Evolutionary conservation across 2,797 vertebrate species (phyloP), one percentile per base, ranked within the genome.

Genomic region (Capromys pilorides): DNA sequence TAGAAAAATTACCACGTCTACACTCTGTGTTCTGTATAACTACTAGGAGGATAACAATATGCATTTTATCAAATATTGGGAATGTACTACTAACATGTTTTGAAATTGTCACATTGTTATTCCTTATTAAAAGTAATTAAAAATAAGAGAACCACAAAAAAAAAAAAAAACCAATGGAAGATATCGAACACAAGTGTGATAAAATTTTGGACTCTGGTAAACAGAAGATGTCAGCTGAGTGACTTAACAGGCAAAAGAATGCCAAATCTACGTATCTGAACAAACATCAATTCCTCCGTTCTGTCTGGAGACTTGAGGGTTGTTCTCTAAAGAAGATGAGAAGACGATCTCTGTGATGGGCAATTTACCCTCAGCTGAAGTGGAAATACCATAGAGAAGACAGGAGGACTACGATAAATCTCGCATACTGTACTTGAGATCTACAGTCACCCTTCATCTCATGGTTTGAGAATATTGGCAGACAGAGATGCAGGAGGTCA

Each of bases 181-280:
- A 96, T 66, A 61, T 54, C 66, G 59, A 57, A 94, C 12, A 66
- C 36, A 80, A 82, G 19, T 83, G 80, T 91, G 89, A 94, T 51
- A 79, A 86, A 64, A 85, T 88, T 82, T 96, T 91, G 36, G 73
- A 84, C 82, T 36, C n/a, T 33, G 28, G 39, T 80, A 62, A 45
- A 69, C 33, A 90, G 45, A 83, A 67, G 33, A 62, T 49, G 64
- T 54, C 12, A 90, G 28, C 91, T 92, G 94, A 95, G 86, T 88
- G 83, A 95, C 39, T 86, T 95, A 88, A 92, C 75, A 95, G 83
- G 69, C 31, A 57, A 21, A n/a, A 90, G 79, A 95, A 96, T 86
- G n/a, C 75, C 84, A 96, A 86, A 92, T 91, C 88, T 69, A 88
- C n/a, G 45, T 80, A 96, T 80, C 83, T 94, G 89, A 95, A 92